Percentiles rank a stretch among this genome's conserved stretches.
These are phyloP conservation scores for Tetragnatha montana DNA, from an alignment of 2,888 invertebrate species.

Conservation along the genomic window DNA sequence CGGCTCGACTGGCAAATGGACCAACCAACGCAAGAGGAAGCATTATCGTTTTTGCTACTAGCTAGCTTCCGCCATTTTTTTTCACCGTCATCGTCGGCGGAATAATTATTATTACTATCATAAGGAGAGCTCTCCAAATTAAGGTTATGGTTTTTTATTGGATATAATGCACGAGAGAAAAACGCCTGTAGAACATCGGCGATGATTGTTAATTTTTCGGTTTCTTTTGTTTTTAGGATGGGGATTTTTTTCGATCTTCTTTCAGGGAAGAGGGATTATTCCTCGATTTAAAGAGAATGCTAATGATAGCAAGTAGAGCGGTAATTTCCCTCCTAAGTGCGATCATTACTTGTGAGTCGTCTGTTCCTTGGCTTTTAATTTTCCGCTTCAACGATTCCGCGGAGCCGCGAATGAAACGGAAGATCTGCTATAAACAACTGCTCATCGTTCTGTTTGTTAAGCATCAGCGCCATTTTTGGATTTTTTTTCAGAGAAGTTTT, in stretches of 20 bases:
- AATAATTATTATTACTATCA: constrained; percentile 43
- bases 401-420: not conserved
- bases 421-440: not conserved
- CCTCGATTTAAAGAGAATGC: not conserved
- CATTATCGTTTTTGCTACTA: constrained; percentile 3
- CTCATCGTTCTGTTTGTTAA: not conserved
- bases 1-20: constrained; percentile 51
- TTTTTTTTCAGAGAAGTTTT: not conserved
- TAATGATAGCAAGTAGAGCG: not conserved
- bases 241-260: not conserved
- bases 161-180: constrained; percentile 37
- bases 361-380: constrained; percentile 8
- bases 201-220: constrained; percentile 14
- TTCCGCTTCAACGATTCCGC: not conserved
- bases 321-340: not conserved
- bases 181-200: constrained; percentile 18
- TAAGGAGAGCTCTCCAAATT: constrained; percentile 4
- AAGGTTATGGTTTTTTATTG: constrained; percentile 32
- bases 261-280: not conserved
- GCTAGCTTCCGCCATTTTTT: not conserved
- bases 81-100: not conserved
- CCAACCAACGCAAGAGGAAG: constrained; percentile 12
- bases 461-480: not conserved
- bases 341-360: not conserved
- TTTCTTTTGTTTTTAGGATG: not conserved